A percentile compares a stretch with the other conserved stretches of the same genome.
These are phyloP conservation scores for Sicus ferrugineus DNA, from an alignment of 2,888 invertebrate genomes.

Conservation along the genomic window DNA sequence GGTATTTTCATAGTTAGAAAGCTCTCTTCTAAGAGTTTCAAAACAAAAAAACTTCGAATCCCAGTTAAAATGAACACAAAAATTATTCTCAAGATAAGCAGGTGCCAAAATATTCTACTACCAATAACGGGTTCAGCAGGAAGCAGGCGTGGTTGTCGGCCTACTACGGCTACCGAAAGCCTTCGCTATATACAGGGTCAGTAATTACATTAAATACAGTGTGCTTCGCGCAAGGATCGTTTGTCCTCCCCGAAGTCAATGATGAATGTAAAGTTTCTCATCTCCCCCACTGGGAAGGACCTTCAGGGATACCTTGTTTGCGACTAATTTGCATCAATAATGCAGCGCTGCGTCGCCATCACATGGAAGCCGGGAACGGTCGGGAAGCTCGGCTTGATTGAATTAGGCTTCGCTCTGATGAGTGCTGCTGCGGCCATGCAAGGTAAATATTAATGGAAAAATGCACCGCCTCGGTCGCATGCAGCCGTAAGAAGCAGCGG, in stretches of 20 bases:
- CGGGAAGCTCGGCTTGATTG: conserved; percentile 30
- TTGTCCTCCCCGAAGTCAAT: not conserved
- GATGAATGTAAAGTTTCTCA: not conserved
- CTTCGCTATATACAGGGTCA: too few relatives aligned
- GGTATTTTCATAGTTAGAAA: conserved; percentile 14
- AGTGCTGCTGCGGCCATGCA: conserved; percentile 23
- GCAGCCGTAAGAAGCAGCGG: not conserved
- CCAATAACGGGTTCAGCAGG: too few relatives aligned
- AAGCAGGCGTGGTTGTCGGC: too few relatives aligned
- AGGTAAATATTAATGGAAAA: conserved; percentile 21
- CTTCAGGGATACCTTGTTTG: conserved; percentile 14
- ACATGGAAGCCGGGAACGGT: conserved; percentile 21
- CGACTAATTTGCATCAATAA: conserved; percentile 51
- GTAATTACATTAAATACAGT: too few relatives aligned
- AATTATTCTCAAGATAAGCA: too few relatives aligned
- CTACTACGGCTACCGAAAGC: too few relatives aligned
- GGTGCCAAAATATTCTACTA: too few relatives aligned
- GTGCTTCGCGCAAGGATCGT: not conserved
- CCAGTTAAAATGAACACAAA: too few relatives aligned
- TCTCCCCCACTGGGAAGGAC: not conserved
- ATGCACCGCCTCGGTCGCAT: not conserved
- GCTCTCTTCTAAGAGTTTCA: too few relatives aligned
- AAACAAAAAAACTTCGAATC: too few relatives aligned
- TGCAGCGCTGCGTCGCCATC: conserved; percentile 33
- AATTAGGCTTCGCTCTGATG: conserved; percentile 36